Evolutionary conservation across 2,888 invertebrate species (phyloP).

Genomic region (Bursaphelenchus okinawaensis): DNA sequence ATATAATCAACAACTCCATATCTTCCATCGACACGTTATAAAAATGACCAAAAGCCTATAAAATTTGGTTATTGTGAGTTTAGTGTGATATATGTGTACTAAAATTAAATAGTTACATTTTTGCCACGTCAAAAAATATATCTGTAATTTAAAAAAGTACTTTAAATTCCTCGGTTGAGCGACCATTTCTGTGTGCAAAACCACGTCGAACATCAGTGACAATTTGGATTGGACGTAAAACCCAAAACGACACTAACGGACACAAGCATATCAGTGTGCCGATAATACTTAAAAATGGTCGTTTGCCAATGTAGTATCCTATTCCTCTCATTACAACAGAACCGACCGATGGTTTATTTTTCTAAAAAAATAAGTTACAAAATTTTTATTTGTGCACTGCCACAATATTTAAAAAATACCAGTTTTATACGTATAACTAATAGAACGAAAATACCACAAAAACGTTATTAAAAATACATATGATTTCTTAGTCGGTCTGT

Average conservation of each 20-base stretch:
- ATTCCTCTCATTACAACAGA: not conserved
- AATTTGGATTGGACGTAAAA: slow-evolving; percentile 38
- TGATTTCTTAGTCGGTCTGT: not conserved
- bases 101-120: not conserved
- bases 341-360: too few relatives aligned
- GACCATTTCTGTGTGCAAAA: slow-evolving; percentile 45
- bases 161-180: slow-evolving; percentile 41
- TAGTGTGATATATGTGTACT: not conserved
- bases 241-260: slow-evolving; percentile 31
- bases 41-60: slow-evolving; percentile 48
- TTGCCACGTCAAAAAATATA: too few relatives aligned
- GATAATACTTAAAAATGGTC: not conserved
- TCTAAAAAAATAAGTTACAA: too few relatives aligned
- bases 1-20: slow-evolving; percentile 47
- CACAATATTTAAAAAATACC: not conserved
- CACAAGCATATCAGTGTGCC: slow-evolving; percentile 9
- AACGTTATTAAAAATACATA: not conserved
- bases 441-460: not conserved
- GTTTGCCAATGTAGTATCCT: not conserved
- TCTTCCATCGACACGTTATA: slow-evolving; percentile 45
- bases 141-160: slow-evolving; percentile 27
- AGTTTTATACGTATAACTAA: not conserved
- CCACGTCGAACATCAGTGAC: slow-evolving; percentile 50
- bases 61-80: slow-evolving; percentile 14
- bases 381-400: too few relatives aligned